Evolutionary conservation across 2,888 invertebrate species (phyloP), one percentile per base, ranked within the genome.

Genomic region (Nemapogon koenigi): DNA sequence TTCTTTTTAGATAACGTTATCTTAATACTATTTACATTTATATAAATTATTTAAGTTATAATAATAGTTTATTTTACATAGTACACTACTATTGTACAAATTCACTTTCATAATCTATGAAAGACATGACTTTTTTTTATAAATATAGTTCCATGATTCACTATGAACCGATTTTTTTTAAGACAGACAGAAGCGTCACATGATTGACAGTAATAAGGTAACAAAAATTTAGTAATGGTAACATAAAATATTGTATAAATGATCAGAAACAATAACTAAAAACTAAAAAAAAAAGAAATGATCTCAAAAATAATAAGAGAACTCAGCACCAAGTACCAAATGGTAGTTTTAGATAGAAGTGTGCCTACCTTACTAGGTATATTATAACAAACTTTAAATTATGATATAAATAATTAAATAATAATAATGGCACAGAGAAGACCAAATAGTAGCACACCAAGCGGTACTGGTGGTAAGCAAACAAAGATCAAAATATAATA

Each of bases 371-470:
- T 55, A 51, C 58, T 51, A 53, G 55, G 51, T 53, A 55, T 47
- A 51, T 41, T 45, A 59, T 50, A 63, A 64, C 53, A 66, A 67
- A 53, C 62, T n/a, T n/a, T n/a, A n/a, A n/a, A n/a, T n/a, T n/a
- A n/a, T n/a, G n/a, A n/a, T n/a, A n/a, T n/a, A n/a, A n/a, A 70
- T 48, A 47, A 60, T 60, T 62, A 67, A 59, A 72, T 73, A 70
- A 75, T 73, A 73, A 73, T 73, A 57, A 78, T 78, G 76, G 76
- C 76, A 78, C 76, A 58, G n/a, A n/a, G n/a, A n/a, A n/a, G 57
- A 72, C 72, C 73, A 70, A 69, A 69, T 64, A 64, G 60, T 57
- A 61, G 58, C 47, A 62, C 58, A 65, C 22, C 13, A 4, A n/a
- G n/a, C 4, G n/a, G 28, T 27, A 27, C 28, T 27, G 11, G 28